Evolutionary conservation across 2,797 vertebrate genomes (phyloP), one percentile per base, ranked within the genome.

Genomic region (Dryobates pubescens): DNA sequence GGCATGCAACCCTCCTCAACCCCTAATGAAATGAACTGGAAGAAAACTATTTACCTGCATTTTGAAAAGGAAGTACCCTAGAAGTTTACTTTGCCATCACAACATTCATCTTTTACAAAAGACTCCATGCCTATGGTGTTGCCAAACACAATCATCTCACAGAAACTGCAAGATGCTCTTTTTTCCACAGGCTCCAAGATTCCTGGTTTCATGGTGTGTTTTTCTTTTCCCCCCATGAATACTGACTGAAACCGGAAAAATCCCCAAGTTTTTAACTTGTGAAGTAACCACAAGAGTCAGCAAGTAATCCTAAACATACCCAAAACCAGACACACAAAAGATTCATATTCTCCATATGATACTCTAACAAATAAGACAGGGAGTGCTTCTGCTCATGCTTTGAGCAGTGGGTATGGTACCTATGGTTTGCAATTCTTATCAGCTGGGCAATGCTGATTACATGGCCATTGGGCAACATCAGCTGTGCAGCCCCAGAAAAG

Each of bases 1-100:
- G 26, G 23, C 2, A 2, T 6, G 1, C 1, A 0, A 15, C 6
- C n/a, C 27, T 76, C 41, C 30, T 51, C 0, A 0, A 5, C 43
- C 34, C 29, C 13, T 47, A 65, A 57, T 45, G 5, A 17, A 51
- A 49, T 18, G 17, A 56, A 59, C 6, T 59, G 24, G 30, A 65
- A 64, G 47, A 73, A 64, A 72, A 75, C 22, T 17, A 47, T 24
- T 69, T 75, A 43, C n/a, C 27, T 73, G 34, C 16, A 14, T 22
- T 51, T 59, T 19, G 22, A 34, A 77, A 76, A 81, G n/a, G 45
- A 81, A 49, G 29, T 19, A 64, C 41, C 30, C 61, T 73, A n/a
- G 58, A 65, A 76, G 32, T 41, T 61, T 29, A 30, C 41, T 70
- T 53, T 8, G 43, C 36, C 51, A 49, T 75, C 34, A 67, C 34